These are phyloP conservation scores for Lipophrys pholis DNA, from an alignment of 2,113 vertebrate species.

Conservation along the genomic window DNA sequence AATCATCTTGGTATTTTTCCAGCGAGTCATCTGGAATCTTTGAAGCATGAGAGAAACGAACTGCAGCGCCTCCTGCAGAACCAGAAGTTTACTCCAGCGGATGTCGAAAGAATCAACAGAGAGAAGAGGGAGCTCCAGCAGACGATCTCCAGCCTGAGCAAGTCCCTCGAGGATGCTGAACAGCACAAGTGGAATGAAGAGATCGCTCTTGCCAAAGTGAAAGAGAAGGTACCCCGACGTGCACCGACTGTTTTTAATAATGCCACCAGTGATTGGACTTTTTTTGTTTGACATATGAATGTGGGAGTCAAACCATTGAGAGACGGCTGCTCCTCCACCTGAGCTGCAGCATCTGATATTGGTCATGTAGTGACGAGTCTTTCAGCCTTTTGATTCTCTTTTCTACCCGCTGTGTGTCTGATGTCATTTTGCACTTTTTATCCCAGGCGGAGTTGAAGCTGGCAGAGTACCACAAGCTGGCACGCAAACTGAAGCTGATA, in stretches of 20 bases:
- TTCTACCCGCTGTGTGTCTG: neutral
- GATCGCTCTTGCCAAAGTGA: conserved; percentile 89
- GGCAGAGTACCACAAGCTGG: conserved; percentile 92
- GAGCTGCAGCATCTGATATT: too few relatives aligned
- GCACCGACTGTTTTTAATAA: too few relatives aligned
- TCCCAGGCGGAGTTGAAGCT: conserved; percentile 88
- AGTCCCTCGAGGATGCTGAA: conserved; percentile 88
- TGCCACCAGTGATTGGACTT: too few relatives aligned
- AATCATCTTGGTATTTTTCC: neutral
- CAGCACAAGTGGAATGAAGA: conserved; percentile 95
- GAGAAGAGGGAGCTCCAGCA: conserved; percentile 93
- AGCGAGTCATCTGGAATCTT: conserved; percentile 88
- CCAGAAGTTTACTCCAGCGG: conserved; percentile 93
- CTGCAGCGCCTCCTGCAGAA: conserved; percentile 89
- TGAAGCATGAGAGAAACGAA: conserved; percentile 87
- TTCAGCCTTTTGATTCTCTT: neutral
- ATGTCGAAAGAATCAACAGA: conserved; percentile 93
- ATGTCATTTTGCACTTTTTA: neutral
- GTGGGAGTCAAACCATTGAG: too few relatives aligned
- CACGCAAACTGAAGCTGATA: conserved; percentile 94
- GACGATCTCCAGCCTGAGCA: conserved; percentile 86
- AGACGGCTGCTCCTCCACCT: too few relatives aligned
- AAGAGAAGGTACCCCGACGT: conserved; percentile 85
- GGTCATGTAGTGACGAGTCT: neutral
- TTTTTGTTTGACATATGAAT: too few relatives aligned